Base-by-base conservation (phyloP, 1,140 invertebrate species). In the Proctacanthus coquilletti region DNA sequence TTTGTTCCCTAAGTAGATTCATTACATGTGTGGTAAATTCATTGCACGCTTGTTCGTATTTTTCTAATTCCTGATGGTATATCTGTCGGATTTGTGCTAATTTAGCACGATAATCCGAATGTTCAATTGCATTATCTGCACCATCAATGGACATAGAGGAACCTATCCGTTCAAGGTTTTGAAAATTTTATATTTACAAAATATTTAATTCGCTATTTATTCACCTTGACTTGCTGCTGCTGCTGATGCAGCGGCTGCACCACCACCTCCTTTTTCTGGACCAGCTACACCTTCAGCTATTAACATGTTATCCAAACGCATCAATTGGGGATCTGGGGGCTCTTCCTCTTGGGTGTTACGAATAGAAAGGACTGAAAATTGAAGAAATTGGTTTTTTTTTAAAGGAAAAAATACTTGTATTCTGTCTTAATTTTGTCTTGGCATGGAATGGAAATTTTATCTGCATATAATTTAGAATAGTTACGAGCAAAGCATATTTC, bases 21-120 rank as follows among this genome's bases (percentile, higher is more conserved):
- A 97, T 95, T 19, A 99, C 96, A 64, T 99, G 96, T 8, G 92
- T 97, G 33, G 95, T 99, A 63, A 99, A 99, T 70, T 99, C 95
- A 62, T 93, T 94, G 70, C 96, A 99, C 4, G 95, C 94, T 77
- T 98, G 74, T 69, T 98, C 93, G 58, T 99, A 99, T 74, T 98
- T 98, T 65, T 98, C 92, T 44, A 98, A 66, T 65, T 98, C 95
- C 63, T 96, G 91, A 63, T 98, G 93, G 65, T 99, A 99, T 47
- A 98, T 97, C 65, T 94, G 87, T 46, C 96, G 73, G 61, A 99
- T 99, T 69, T 98, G 93, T n/a, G 89, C 84, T 49, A 99, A 71
- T 67, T 99, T 99, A 45, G 91, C 91, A 48, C 93, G 76, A 68
- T 99, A 99, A 64, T 99, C 96, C 38, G 93, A 95, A 65, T 99